Evolutionary conservation across 2,797 vertebrate species (phyloP).

Genomic region (Helarctos malayanus): DNA sequence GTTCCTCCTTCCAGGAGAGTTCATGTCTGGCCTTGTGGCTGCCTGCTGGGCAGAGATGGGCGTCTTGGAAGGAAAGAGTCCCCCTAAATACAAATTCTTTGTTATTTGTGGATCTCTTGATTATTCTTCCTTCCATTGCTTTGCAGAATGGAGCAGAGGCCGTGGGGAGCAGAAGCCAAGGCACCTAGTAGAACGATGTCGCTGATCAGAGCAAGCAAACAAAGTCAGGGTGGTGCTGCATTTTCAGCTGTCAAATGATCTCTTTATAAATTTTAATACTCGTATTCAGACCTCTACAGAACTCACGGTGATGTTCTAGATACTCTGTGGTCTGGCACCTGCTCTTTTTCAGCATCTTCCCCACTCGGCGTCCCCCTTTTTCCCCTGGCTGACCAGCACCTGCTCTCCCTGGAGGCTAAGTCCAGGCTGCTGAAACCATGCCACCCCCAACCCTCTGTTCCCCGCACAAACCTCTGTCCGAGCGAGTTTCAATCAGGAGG

Average conservation of each 20-base stretch:
- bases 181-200: accelerated
- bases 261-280: neutral
- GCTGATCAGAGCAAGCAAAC: neutral
- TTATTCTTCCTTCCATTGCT: neutral
- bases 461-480: neutral
- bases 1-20: neutral
- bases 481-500: neutral
- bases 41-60: neutral
- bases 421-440: neutral
- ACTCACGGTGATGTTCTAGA: neutral
- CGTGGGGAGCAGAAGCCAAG: neutral
- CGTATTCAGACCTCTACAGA: neutral
- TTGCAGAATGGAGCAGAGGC: neutral
- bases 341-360: neutral
- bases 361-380: too few species aligned
- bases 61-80: constrained; percentile 5
- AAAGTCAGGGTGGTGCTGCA: neutral
- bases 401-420: neutral
- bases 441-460: neutral
- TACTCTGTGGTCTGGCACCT: neutral
- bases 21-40: neutral
- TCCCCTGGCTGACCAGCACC: neutral
- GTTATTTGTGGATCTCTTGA: neutral
- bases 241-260: neutral
- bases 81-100: neutral